A percentile compares a stretch with the other conserved stretches of the same genome.
These are phyloP conservation scores for Tursiops truncatus DNA, from an alignment of 2,113 vertebrate species.

Conservation along the genomic window DNA sequence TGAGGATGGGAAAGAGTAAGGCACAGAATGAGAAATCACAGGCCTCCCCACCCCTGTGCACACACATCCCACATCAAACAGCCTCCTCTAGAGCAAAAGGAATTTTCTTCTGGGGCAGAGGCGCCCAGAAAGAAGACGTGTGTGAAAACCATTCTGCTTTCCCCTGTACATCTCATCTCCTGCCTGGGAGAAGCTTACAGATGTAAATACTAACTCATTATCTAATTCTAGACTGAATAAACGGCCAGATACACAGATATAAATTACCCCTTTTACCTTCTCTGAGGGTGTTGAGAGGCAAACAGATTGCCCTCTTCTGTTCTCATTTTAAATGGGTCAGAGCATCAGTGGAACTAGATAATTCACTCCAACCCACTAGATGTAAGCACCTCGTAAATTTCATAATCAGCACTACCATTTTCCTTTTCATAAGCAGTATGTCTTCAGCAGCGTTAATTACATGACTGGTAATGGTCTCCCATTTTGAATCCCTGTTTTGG, in stretches of 20 bases:
- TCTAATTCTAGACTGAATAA: slow-evolving; percentile 34
- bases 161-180: neutral
- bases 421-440: slow-evolving; percentile 69
- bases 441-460: slow-evolving; percentile 78
- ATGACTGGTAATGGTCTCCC: slow-evolving; percentile 71
- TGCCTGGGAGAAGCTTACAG: neutral
- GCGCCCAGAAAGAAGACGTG: neutral
- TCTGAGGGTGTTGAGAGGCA: slow-evolving; percentile 70
- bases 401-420: slow-evolving; percentile 80
- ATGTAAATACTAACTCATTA: slow-evolving; percentile 48
- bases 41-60: neutral
- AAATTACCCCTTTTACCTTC: slow-evolving; percentile 67
- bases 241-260: slow-evolving; percentile 42
- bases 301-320: slow-evolving; percentile 82
- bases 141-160: neutral
- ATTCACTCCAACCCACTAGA: slow-evolving; percentile 83
- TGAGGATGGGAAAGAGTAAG: accelerated
- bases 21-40: accelerated
- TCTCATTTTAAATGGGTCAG: slow-evolving; percentile 84
- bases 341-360: slow-evolving; percentile 83
- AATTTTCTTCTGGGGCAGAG: neutral
- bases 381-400: slow-evolving; percentile 86
- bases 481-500: neutral
- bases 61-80: accelerated
- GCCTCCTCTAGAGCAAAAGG: neutral